These are phyloP conservation scores for Hepsetus odoe DNA, from an alignment of 2,113 vertebrate species.

Conservation along the genomic window DNA sequence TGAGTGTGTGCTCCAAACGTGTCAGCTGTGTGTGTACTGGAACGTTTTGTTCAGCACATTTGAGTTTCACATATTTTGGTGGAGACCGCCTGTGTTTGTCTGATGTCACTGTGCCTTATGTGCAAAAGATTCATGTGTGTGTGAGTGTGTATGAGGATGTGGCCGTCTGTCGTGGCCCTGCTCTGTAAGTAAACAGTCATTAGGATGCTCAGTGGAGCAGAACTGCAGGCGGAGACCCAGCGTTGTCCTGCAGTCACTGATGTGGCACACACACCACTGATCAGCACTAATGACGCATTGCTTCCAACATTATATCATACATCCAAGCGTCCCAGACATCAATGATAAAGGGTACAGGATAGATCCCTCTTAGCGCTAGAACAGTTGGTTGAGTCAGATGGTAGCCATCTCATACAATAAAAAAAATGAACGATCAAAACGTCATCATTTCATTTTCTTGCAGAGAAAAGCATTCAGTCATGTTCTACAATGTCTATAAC, in stretches of 20 bases:
- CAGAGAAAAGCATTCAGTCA: too few relatives aligned
- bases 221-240: not conserved
- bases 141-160: conserved; percentile 11
- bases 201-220: conserved; percentile 26
- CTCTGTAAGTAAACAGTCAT: conserved; percentile 40
- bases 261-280: conserved; percentile 21
- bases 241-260: not conserved
- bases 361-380: too few relatives aligned
- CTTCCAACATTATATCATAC: not conserved
- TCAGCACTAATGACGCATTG: conserved; percentile 9
- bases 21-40: not conserved
- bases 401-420: too few relatives aligned
- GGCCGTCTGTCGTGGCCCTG: not conserved
- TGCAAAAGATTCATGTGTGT: not conserved
- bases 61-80: not conserved
- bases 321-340: not conserved
- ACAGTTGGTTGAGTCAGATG: too few relatives aligned
- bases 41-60: not conserved
- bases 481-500: too few relatives aligned
- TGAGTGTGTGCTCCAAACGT: conserved; percentile 4
- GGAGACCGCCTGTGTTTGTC: not conserved
- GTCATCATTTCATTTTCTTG: too few relatives aligned
- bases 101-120: not conserved
- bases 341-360: not conserved
- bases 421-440: too few relatives aligned